A percentile compares a stretch with the other conserved stretches of the same genome.
phyloP scores from a whole-genome alignment of 2,113 vertebrate species.

The Apeltes quadracus region DNA sequence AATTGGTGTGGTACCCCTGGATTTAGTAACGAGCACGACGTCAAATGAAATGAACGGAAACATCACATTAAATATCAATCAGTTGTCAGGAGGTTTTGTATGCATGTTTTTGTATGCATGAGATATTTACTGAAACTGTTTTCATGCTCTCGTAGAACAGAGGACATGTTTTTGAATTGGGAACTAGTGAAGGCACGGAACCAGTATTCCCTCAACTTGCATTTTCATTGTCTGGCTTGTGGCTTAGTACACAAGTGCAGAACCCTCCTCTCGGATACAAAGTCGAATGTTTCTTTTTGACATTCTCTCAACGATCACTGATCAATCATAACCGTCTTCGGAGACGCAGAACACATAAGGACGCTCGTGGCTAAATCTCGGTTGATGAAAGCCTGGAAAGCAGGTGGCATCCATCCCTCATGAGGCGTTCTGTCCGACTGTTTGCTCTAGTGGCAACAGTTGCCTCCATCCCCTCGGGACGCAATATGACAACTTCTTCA shows the following conservation, averaged over 20 bases:
- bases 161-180: background rate
- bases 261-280: background rate
- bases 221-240: background rate
- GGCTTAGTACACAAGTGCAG: background rate
- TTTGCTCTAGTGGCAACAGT: constrained; percentile 58
- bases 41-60: background rate
- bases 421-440: constrained; percentile 56
- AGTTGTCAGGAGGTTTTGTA: background rate
- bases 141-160: background rate
- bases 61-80: background rate
- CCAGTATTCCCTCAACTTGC: background rate
- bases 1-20: background rate
- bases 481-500: constrained; percentile 74
- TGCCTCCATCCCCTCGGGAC: constrained; percentile 52
- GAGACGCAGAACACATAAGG: constrained; percentile 27
- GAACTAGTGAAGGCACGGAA: background rate
- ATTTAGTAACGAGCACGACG: background rate
- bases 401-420: constrained; percentile 67
- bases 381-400: constrained; percentile 44
- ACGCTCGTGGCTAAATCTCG: constrained; percentile 25
- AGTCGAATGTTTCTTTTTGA: constrained; percentile 12
- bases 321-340: constrained; percentile 25
- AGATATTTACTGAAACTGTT: background rate
- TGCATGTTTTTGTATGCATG: background rate
- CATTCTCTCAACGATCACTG: background rate